Conservation (phyloP, 2,797 vertebrate genomes). For the Heterohyrax brucei region DNA sequence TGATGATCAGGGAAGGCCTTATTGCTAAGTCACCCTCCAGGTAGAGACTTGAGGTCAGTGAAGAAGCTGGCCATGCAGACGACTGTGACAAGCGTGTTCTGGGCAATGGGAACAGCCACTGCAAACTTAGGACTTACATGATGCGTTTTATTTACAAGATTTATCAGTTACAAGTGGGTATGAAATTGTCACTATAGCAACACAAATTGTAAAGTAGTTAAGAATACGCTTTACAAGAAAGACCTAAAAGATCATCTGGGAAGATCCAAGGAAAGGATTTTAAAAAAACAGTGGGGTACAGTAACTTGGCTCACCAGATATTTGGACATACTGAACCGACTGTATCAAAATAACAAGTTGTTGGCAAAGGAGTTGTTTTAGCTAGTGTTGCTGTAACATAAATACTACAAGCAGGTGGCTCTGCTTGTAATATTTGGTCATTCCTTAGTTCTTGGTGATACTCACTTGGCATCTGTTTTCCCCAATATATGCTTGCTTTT, state of each 20-base stretch:
- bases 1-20: not conserved
- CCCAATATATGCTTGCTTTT: no score
- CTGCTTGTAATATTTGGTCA: no score
- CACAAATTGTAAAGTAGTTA: not conserved
- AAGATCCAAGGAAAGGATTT: not conserved
- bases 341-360: not conserved
- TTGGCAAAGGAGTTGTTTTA: not conserved
- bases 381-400: no score
- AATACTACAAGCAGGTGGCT: no score
- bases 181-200: not conserved
- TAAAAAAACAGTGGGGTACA: not conserved
- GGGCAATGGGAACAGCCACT: not conserved
- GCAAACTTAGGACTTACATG: not conserved
- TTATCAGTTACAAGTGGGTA: not conserved
- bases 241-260: not conserved
- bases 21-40: not conserved
- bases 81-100: not conserved
- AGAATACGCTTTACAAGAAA: not conserved
- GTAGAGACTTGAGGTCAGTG: not conserved
- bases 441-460: no score
- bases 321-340: not conserved
- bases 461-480: no score
- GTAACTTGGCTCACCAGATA: not conserved
- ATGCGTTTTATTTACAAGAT: not conserved
- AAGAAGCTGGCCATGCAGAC: no score